phyloP scores from a whole-genome alignment of 2,888 invertebrate species.

The Acanthosepion lycidas region DNA sequence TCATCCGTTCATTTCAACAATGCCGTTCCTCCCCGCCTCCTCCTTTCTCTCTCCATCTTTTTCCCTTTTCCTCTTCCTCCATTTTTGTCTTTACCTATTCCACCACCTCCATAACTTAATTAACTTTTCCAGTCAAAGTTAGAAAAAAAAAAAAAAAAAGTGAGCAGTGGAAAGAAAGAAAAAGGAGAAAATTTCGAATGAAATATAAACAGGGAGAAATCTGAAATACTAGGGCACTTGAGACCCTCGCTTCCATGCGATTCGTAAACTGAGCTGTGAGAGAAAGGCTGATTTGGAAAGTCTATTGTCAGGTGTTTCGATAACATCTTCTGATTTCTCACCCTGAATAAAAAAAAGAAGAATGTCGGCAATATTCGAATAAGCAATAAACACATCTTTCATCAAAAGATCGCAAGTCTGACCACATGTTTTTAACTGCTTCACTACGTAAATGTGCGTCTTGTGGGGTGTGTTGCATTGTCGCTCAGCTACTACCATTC shows the following conservation, averaged over 20 bases:
- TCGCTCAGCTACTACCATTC: too few species aligned
- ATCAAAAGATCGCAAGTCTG: too few species aligned
- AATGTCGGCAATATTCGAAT: too few species aligned
- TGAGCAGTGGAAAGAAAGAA: neutral
- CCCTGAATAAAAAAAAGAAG: too few species aligned
- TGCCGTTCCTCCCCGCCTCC: neutral
- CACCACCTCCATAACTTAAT: neutral
- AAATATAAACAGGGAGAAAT: neutral
- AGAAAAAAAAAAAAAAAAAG: neutral
- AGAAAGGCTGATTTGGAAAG: neutral
- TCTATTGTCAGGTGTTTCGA: neutral
- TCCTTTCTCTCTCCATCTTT: neutral
- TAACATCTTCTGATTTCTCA: neutral
- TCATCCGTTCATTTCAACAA: neutral
- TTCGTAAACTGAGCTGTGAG: neutral
- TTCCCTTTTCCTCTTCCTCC: neutral
- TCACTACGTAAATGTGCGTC: too few species aligned
- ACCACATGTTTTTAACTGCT: too few species aligned
- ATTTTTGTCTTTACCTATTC: neutral
- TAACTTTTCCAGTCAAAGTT: neutral
- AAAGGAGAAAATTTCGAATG: neutral
- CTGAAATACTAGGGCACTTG: neutral
- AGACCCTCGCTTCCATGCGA: neutral
- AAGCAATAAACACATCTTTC: too few species aligned
- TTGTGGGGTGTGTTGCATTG: too few species aligned